phyloP scores from a whole-genome alignment of 2,113 vertebrate genomes.

The Solenodon paradoxus region DNA sequence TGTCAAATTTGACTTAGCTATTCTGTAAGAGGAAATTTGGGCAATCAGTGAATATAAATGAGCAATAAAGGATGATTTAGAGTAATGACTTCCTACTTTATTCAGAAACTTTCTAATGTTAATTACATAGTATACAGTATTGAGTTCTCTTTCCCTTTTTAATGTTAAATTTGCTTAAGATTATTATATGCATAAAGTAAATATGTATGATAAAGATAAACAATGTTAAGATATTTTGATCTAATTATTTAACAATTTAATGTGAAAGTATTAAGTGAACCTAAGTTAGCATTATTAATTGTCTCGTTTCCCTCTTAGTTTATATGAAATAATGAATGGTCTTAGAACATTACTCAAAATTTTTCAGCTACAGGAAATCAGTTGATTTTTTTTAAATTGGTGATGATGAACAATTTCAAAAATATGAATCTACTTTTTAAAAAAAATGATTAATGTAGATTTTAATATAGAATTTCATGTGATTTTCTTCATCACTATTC shows the following conservation, averaged over 20 bases:
- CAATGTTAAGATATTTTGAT: neutral
- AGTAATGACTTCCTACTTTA: neutral
- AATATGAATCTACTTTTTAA: constrained; percentile 48
- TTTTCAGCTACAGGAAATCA: neutral
- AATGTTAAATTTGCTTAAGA: neutral
- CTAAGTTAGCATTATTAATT: neutral
- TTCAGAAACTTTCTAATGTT: neutral
- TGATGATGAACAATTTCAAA: neutral
- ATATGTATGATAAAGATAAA: neutral
- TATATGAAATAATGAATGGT: neutral
- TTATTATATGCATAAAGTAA: neutral
- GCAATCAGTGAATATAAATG: neutral
- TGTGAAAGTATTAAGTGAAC: neutral
- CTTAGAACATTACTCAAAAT: neutral
- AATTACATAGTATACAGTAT: neutral
- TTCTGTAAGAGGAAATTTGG: neutral
- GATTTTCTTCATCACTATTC: neutral
- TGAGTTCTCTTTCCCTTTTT: neutral
- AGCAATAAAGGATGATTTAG: neutral
- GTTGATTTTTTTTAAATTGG: neutral
- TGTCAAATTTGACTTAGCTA: constrained; percentile 14
- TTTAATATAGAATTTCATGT: neutral
- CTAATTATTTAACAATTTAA: neutral
- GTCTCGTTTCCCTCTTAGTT: neutral
- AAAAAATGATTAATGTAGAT: neutral